Evolutionary conservation across 2,113 vertebrate genomes (phyloP).

Genomic region (Promerops cafer): DNA sequence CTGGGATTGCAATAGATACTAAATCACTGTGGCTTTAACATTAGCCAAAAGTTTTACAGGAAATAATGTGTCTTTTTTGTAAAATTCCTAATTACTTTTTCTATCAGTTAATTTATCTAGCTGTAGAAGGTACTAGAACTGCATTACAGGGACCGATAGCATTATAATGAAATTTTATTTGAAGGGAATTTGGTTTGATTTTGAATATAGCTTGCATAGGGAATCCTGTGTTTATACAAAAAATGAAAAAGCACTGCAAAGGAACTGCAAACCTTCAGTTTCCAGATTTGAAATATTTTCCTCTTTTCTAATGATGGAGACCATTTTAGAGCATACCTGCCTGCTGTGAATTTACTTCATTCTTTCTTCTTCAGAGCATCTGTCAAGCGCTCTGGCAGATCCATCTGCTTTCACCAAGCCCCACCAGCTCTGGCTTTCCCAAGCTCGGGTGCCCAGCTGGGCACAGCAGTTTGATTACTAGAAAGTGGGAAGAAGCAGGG

Average conservation of each 20-base stretch:
- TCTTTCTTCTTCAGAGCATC: background rate
- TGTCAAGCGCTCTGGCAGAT: constrained; percentile 20
- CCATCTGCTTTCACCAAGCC: constrained; percentile 38
- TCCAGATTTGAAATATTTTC: background rate
- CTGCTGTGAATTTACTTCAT: background rate
- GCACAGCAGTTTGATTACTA: constrained; percentile 19
- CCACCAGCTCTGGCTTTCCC: background rate
- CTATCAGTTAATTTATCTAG: background rate
- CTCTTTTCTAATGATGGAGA: background rate
- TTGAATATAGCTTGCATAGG: background rate
- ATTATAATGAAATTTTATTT: background rate
- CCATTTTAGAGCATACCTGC: background rate
- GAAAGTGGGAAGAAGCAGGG: background rate
- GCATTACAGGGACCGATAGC: background rate
- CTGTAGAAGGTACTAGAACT: background rate
- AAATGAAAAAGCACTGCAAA: background rate
- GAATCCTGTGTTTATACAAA: background rate
- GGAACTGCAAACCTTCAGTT: background rate
- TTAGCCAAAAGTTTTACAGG: background rate
- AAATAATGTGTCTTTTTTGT: background rate
- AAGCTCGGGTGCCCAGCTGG: constrained; percentile 5
- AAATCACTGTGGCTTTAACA: background rate
- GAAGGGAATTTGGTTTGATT: background rate
- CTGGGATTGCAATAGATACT: background rate
- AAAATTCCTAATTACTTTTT: background rate